Base-by-base conservation (phyloP, 2,888 invertebrate species). In the Dynastes grantii region DNA sequence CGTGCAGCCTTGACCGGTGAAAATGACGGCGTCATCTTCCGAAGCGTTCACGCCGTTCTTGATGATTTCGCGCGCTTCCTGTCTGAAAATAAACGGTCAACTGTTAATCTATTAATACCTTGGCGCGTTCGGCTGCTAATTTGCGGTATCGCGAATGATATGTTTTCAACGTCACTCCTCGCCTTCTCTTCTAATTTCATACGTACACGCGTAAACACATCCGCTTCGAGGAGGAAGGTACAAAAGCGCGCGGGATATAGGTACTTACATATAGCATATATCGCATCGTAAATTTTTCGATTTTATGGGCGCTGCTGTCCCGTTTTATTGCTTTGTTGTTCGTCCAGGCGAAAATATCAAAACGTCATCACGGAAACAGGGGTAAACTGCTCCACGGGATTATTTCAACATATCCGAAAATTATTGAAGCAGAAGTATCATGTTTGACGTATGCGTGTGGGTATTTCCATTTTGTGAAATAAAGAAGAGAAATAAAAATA, bases 11-110 rank as follows among this genome's bases (percentile, higher is more conserved):
- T 92, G 92, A 2, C 93, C 93, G 1, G 93, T 93, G 84, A 96
- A 93, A 77, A 96, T 92, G 5, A 96, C 93, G 32, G 93, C 94
- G 87, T 96, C 96, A 83, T 95, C 94, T 79, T 95, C 93, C 68
- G 94, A 92, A 0, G 96, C 96, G 80, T 96, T 95, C 2, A 95
- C 94, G 3, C 94, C 92, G 84, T 92, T 93, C 80, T 95, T 92
- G 65, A 97, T 92, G 83, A 97, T 94, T 83, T 94, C 94, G 84
- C 93, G 92, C 8, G 95, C 94, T 89, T 96, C 96, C 88, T 95
- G 93, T 87, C 97, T 97, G 84, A 8, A 87, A 86, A 77, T 71
- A 61, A 81, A 80, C 29, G 40, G 45, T 16, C 55, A 16, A 58
- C 29, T 27, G 13, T 45, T 16, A 27, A 45, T 51, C 45, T 61